Base-by-base conservation (phyloP, 2,888 invertebrate genomes). In the Drosophila algonquin region DNA sequence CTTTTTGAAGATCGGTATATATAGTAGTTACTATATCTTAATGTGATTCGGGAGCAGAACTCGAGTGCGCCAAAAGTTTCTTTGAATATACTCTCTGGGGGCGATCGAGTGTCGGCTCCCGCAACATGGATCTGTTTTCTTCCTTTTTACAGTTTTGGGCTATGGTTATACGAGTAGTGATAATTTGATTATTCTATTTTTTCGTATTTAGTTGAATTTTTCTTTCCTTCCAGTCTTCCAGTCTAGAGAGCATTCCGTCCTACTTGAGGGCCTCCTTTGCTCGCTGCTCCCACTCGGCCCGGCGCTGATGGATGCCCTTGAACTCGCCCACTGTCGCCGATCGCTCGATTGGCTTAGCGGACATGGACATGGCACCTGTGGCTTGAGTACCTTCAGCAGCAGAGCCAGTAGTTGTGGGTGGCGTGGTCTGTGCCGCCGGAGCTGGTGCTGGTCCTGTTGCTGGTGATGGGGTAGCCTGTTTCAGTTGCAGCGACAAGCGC, bases 221-320 rank as follows among this genome's bases (percentile, higher is more conserved):
- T 35, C 4, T 14, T 65, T 63, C 44, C 63, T 50, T 40, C 50
- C 46, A 14, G 14, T 61, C n/a, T 30, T 40, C 50, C 46, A 14
- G 14, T 61, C n/a, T 30, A 16, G 21, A 30, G 4, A 14, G 21
- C 6, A 8, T 30, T 30, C 8, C 58, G 72, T 21, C 44, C 79
- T 86, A 92, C 61, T 92, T 92, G 45, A 91, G 87, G 63, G 92
- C 95, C 92, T 95, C 95, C 92, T 95, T 95, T 45, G 95, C 95
- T 79, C 96, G 93, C 81, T 95, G 94, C 91, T 96, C 96, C 96
- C 96, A 96, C 89, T 96, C 95, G 7, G 96, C 96, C 64, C 95
- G 93, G 88, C 95, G 94, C 88, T 96, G 95, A 90, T 95, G 94
- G 76, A 96, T 96, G 70, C 95, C 95, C 89, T 95, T 95, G 84